Evolutionary conservation across 2,888 invertebrate species (phyloP), one percentile per base, ranked within the genome.

Genomic region (Calliopum simillimum): DNA sequence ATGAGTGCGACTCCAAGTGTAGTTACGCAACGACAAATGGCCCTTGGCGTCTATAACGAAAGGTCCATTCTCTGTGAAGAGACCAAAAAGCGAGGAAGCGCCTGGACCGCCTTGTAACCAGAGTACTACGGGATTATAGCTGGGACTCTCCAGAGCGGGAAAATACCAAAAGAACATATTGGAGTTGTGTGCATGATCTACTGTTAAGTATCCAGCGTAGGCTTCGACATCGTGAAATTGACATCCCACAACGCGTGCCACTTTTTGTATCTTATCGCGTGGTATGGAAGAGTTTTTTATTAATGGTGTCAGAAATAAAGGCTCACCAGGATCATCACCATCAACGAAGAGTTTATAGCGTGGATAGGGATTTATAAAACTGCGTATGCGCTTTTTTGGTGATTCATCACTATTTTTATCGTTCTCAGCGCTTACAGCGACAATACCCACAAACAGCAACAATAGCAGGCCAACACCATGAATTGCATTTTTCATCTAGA

Each of bases 81-180:
- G 86, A 0, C 95, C 95, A 76, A 91, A 92, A 47, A 96, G 85
- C 0, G 95, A 95, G 0, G 92, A 89, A 0, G 93, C 93, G 0
- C 94, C 94, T 0, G 95, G 95, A 0, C 95, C 96, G 5, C 95
- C 95, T 86, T 95, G 94, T 3, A 95, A 87, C 96, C 96, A 96
- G 6, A 96, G 85, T 0, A 95, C 85, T 1, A 96, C 91, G 0
- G 94, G 94, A 1, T 92, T 92, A 53, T 87, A 85, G 70, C 87
- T 86, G 0, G 85, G 70, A 63, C 79, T 77, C 81, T 76, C 59
- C 62, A 90, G 89, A 0, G 95, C 91, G 0, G 95, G 95, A 82
- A 96, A 96, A 81, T 93, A 96, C 96, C 96, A 97, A 85, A 97
- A 95, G 87, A 96, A 97, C 86, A 94, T 88, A 81, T 96, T 95